phyloP scores from a whole-genome alignment of 2,797 vertebrate species.

The Dicrostonyx torquatus region DNA sequence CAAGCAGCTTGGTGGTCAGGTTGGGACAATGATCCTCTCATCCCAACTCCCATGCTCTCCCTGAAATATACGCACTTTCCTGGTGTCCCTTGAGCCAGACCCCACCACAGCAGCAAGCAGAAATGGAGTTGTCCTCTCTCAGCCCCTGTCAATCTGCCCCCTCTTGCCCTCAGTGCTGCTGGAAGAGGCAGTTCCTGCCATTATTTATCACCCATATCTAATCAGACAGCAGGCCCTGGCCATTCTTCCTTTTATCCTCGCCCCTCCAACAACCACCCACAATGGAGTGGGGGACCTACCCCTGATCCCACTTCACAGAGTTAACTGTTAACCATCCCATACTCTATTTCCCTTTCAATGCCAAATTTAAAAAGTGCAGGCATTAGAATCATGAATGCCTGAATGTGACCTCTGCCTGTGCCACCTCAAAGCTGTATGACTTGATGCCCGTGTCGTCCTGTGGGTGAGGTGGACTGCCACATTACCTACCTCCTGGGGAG shows the following conservation, averaged over 20 bases:
- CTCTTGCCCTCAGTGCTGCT: not conserved
- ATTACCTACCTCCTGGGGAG: not conserved
- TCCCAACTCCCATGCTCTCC: not conserved
- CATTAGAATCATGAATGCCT: conserved; percentile 30
- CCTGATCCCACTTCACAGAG: not conserved
- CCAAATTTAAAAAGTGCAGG: not conserved
- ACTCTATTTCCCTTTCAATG: not conserved
- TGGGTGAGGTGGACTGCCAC: not conserved
- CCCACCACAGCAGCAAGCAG: not conserved
- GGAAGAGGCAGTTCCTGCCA: not conserved
- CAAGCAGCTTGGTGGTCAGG: not conserved
- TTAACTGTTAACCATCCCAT: not conserved
- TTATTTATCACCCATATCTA: conserved; percentile 32
- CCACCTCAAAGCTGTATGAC: not conserved
- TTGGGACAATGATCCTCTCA: not conserved
- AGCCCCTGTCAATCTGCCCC: not conserved
- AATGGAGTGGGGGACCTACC: too few relatives aligned
- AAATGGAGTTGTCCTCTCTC: not conserved
- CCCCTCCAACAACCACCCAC: not conserved
- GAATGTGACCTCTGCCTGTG: not conserved
- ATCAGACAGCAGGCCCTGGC: conserved; percentile 10
- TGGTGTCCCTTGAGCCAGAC: not conserved
- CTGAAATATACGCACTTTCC: not conserved
- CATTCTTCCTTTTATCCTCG: not conserved
- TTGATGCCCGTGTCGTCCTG: not conserved